Conservation (phyloP, 2,113 vertebrate genomes). For the Morone chrysops region DNA sequence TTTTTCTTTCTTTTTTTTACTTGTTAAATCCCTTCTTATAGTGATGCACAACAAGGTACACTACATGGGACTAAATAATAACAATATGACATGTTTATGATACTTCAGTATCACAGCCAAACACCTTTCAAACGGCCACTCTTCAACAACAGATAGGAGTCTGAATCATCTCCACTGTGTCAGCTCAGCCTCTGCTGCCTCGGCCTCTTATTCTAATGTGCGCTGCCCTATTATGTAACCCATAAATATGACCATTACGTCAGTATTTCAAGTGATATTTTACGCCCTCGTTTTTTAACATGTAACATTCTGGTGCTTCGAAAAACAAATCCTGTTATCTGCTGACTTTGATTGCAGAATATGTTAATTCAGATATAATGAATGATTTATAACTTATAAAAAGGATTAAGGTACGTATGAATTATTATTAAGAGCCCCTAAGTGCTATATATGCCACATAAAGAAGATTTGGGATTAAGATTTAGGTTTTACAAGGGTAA, state of each 20-base stretch:
- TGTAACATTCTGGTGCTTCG: constrained; percentile 26
- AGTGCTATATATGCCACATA: constrained; percentile 4
- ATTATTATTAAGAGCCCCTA: constrained; percentile 14
- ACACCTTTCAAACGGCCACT: constrained; percentile 44
- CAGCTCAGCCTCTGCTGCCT: constrained; percentile 55
- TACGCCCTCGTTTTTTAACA: constrained; percentile 47
- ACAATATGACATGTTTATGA: constrained; percentile 25
- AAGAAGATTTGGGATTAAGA: constrained; percentile 39
- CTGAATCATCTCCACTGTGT: constrained; percentile 61
- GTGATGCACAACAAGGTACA: neutral
- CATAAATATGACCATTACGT: constrained; percentile 67
- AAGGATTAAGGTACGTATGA: constrained; percentile 17
- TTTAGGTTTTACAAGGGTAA: constrained; percentile 36
- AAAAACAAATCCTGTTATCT: constrained; percentile 44
- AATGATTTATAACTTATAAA: constrained; percentile 13
- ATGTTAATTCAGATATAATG: constrained; percentile 19
- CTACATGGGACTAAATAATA: neutral
- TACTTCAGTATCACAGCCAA: constrained; percentile 29
- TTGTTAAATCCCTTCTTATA: neutral
- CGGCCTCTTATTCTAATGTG: constrained; percentile 67
- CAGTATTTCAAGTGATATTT: constrained; percentile 66
- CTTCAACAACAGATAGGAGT: constrained; percentile 31
- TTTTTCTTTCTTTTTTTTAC: neutral
- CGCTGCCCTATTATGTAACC: constrained; percentile 69
- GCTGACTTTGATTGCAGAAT: constrained; percentile 7